Evolutionary conservation across 2,113 vertebrate genomes (phyloP).

Genomic region (Jaculus jaculus): DNA sequence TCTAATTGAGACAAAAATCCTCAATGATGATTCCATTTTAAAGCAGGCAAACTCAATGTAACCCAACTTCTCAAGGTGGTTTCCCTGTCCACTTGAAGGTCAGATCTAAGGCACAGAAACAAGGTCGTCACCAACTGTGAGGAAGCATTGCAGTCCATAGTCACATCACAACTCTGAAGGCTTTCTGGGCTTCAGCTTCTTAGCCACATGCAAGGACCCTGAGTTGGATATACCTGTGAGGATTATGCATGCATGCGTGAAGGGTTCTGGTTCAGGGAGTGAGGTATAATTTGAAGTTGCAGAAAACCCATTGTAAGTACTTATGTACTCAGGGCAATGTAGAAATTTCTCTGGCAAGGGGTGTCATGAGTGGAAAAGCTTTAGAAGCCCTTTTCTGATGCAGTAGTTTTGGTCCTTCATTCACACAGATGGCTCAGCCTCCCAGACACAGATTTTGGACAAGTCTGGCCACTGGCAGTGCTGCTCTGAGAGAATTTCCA

Average conservation of each 20-base stretch:
- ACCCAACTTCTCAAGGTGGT: not conserved
- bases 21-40: not conserved
- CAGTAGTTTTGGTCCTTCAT: no score
- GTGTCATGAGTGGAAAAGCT: no score
- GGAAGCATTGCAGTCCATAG: accelerated
- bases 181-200: not conserved
- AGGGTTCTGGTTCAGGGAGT: not conserved
- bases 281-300: no score
- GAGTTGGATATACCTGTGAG: accelerated
- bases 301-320: not conserved
- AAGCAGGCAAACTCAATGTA: not conserved
- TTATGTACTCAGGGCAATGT: no score
- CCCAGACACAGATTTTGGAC: no score
- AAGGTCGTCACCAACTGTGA: not conserved
- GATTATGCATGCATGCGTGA: accelerated
- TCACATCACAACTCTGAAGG: no score
- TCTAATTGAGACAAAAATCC: not conserved
- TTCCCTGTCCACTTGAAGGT: not conserved
- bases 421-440: no score
- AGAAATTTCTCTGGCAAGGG: no score
- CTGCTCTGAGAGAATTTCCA: no score
- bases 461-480: no score
- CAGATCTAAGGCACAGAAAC: accelerated
- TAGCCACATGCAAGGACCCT: not conserved
- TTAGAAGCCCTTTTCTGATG: no score